Evolutionary conservation across 2,797 vertebrate genomes (phyloP), one percentile per base, ranked within the genome.

Genomic region (Esox masquinongy): DNA sequence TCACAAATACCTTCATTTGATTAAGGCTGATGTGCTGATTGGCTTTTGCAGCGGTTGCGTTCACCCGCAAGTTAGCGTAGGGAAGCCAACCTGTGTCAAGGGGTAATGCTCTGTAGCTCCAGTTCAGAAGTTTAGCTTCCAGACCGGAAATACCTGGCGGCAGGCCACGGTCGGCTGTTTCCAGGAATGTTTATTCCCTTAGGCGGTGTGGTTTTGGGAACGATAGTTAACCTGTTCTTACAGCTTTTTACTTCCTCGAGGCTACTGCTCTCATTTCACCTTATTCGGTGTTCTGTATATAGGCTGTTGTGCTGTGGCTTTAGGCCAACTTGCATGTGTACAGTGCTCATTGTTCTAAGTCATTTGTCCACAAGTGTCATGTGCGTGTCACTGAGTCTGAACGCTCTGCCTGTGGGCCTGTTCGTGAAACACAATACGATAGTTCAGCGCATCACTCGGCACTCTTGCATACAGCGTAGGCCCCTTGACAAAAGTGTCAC

Each of bases 331-430:
- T 88, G 76, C 88, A 85, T 79, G 85, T 84, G 22, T 24, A 56
- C 16, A 53, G 43, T 24, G 61, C 50, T 85, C 83, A 73, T 85
- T 87, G 82, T 69, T 34, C 61, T 82, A 22, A 8, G 92, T 93
- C 90, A 89, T 90, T 89, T 91, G 91, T 92, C 92, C 92, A 90
- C 77, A 78, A 82, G 78, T 80, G 79, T 85, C 81, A 87, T 85
- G 76, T 29, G 63, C 12, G 15, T 77, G 71, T 83, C 74, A 63
- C 82, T 79, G 63, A 75, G 78, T 80, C 75, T 86, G 86, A 81
- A 87, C 79, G 80, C 82, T 77, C 76, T 78, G 79, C 77, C 56
- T 63, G 74, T 78, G 74, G 76, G 22, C 80, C 80, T 83, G 11
- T 61, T 61, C 11, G 19, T 26, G 8, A 61, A 24, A 61, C 9